Evolutionary conservation across 1,140 invertebrate genomes (phyloP).

Genomic region (Zaprionus kolodkinae): DNA sequence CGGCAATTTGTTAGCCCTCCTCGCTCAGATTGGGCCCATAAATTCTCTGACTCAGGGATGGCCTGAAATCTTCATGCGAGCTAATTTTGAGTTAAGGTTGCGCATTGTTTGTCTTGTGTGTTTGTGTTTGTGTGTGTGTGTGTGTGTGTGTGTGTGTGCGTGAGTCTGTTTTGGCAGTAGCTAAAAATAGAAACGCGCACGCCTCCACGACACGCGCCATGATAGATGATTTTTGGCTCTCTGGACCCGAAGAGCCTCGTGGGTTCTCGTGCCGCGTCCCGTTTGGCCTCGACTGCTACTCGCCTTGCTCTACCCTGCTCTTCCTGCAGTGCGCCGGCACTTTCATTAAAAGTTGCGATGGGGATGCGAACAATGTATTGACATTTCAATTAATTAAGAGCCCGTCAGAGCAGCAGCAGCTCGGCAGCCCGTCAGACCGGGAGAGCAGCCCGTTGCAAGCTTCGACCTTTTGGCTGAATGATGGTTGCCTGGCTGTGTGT

Average conservation of each 20-base stretch:
- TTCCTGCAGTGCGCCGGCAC: constrained; percentile 11
- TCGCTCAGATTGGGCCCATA: constrained; percentile 51
- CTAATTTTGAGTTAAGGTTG: constrained; percentile 75
- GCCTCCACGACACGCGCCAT: constrained; percentile 33
- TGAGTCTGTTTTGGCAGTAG: constrained; percentile 9
- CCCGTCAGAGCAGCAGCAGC: constrained; percentile 2
- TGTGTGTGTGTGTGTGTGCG: not conserved
- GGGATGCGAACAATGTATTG: constrained; percentile 72
- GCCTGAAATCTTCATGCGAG: constrained; percentile 65
- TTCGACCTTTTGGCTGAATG: constrained; percentile 63
- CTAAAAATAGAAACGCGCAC: constrained; percentile 59
- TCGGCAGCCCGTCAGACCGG: not conserved
- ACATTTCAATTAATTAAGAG: constrained; percentile 80
- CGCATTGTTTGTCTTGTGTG: constrained; percentile 35
- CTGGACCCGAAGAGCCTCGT: constrained; percentile 6
- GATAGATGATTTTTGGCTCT: constrained; percentile 66
- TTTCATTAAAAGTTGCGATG: constrained; percentile 69
- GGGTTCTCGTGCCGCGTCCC: not conserved
- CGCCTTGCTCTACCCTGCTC: not conserved
- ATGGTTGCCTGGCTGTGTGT: constrained; percentile 18
- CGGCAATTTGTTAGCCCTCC: constrained; percentile 63
- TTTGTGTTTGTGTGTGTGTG: not conserved
- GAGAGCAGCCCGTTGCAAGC: constrained; percentile 29
- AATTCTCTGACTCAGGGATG: constrained; percentile 40
- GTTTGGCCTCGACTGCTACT: not conserved